Conservation (phyloP, 2,797 vertebrate species). For the Cottoperca gobio region DNA sequence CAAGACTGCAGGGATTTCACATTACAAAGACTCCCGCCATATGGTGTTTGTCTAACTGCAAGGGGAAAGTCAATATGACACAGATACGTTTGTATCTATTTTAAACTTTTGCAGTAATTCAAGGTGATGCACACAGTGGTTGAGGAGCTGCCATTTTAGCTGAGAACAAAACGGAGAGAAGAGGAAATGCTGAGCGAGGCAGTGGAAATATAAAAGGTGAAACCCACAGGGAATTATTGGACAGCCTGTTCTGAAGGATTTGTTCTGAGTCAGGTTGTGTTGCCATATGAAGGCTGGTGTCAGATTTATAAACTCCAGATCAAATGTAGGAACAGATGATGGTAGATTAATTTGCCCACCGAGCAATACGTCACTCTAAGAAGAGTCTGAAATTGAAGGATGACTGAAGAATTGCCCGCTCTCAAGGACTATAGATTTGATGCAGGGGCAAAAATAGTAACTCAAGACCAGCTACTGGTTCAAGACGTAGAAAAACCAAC, state of each 20-base stretch:
- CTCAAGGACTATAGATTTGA: constrained; percentile 29
- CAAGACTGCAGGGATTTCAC: constrained; percentile 49
- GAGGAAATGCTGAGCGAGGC: constrained; percentile 16
- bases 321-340: constrained; percentile 46
- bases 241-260: constrained; percentile 35
- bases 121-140: constrained; percentile 40
- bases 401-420: constrained; percentile 24
- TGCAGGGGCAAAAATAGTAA: constrained; percentile 34
- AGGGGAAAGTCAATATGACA: constrained; percentile 34
- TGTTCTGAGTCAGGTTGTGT: constrained; percentile 25
- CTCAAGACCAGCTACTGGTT: constrained; percentile 13
- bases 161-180: constrained; percentile 23
- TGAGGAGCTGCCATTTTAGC: constrained; percentile 37
- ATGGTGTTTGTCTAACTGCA: constrained; percentile 61
- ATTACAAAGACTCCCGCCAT: constrained; percentile 52
- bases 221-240: constrained; percentile 10
- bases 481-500: constrained; percentile 25
- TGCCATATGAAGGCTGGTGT: constrained; percentile 36
- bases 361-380: constrained; percentile 24
- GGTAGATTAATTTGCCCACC: constrained; percentile 37
- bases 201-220: constrained; percentile 20
- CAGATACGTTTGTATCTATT: constrained; percentile 41
- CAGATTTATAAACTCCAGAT: constrained; percentile 51
- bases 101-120: constrained; percentile 41
- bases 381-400: constrained; percentile 19